A percentile compares a stretch with the other conserved stretches of the same genome.
These are phyloP conservation scores for Leptinotarsa texana DNA, from an alignment of 1,140 invertebrate genomes.

Conservation along the genomic window DNA sequence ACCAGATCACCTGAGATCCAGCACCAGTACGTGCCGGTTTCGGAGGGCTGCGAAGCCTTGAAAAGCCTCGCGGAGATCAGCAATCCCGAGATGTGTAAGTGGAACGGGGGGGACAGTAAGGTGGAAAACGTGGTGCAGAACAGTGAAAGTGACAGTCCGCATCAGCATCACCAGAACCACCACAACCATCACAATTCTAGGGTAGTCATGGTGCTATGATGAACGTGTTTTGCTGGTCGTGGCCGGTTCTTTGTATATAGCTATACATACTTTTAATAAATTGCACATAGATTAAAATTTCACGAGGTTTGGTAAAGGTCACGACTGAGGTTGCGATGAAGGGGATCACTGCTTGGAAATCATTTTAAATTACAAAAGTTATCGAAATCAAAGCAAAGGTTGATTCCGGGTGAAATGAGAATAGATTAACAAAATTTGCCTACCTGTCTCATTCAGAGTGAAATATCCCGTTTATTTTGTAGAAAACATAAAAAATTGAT, in stretches of 20 bases:
- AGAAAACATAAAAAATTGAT: too few species aligned
- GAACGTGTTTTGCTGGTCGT: slow-evolving; percentile 45
- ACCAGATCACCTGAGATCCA: slow-evolving; percentile 58
- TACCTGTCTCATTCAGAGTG: too few species aligned
- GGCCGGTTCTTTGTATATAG: slow-evolving; percentile 46
- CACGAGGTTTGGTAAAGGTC: slow-evolving; percentile 13
- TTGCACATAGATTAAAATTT: slow-evolving; percentile 38
- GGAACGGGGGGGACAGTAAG: slow-evolving; percentile 50
- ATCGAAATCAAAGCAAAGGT: too few species aligned
- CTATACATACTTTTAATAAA: slow-evolving; percentile 30
- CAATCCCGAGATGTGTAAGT: slow-evolving; percentile 51
- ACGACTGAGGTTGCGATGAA: neutral
- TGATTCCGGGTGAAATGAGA: too few species aligned
- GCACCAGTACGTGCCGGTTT: slow-evolving; percentile 51
- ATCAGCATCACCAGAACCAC: slow-evolving; percentile 51
- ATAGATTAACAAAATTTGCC: too few species aligned
- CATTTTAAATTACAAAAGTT: too few species aligned
- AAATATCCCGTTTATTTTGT: too few species aligned
- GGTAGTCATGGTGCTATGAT: slow-evolving; percentile 57
- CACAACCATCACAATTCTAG: slow-evolving; percentile 54
- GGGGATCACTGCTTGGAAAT: too few species aligned
- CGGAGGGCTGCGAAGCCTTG: slow-evolving; percentile 58
- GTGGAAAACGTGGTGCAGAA: slow-evolving; percentile 42
- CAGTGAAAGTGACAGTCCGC: slow-evolving; percentile 50
- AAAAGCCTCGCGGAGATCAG: slow-evolving; percentile 66